Conservation (phyloP, 2,113 vertebrate genomes). For the Protobothrops flavoviridis region DNA sequence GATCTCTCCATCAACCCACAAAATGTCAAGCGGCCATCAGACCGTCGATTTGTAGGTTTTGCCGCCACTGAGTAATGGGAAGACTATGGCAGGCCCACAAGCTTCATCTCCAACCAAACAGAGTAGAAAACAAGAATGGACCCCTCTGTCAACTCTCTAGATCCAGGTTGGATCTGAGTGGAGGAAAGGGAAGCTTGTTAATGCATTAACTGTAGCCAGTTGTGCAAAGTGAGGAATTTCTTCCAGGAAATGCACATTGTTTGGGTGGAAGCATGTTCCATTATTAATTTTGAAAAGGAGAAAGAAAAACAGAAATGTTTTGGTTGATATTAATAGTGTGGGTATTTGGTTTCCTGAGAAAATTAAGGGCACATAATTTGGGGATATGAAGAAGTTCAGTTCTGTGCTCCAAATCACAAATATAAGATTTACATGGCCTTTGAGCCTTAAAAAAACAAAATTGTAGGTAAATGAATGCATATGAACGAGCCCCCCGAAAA, state of each 20-base stretch:
- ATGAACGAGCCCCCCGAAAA: background rate
- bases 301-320: background rate
- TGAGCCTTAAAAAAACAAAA: background rate
- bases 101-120: background rate
- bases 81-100: accelerated
- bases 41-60: conserved; percentile 85
- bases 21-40: conserved; percentile 76
- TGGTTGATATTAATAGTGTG: background rate
- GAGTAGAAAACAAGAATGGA: background rate
- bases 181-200: background rate
- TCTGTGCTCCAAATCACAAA: too few species aligned
- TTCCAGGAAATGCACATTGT: background rate
- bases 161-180: background rate
- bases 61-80: accelerated
- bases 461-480: background rate
- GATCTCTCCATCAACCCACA: conserved; percentile 67
- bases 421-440: background rate
- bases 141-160: background rate
- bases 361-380: background rate
- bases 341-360: background rate
- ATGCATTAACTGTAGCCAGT: background rate
- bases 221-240: background rate
- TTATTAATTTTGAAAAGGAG: background rate
- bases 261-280: background rate
- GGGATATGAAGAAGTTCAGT: background rate